A percentile compares a stretch with the other conserved stretches of the same genome.
Evolutionary conservation across 2,888 invertebrate species (phyloP).

Genomic region (Caenorhabditis imperialis): DNA sequence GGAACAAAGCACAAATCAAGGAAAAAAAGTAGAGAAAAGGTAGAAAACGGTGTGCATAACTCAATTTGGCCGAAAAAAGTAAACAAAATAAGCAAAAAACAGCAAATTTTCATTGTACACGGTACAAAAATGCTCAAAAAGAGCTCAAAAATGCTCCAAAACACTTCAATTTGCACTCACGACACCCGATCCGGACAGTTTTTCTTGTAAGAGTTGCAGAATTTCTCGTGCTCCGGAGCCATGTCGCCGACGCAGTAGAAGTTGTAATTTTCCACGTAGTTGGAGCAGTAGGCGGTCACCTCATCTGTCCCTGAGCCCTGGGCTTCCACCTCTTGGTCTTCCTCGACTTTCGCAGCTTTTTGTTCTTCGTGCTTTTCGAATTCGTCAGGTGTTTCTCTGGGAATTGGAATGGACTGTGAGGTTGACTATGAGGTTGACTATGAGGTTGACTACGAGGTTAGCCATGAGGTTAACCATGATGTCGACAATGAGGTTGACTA

Average conservation of each 20-base stretch:
- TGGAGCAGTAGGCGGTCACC: constrained; percentile 63
- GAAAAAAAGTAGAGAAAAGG: neutral
- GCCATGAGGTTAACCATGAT: too few relatives aligned
- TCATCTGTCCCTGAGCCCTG: constrained; percentile 36
- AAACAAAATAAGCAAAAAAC: neutral
- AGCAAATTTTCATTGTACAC: neutral
- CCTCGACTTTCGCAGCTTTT: constrained; percentile 8
- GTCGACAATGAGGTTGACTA: too few relatives aligned
- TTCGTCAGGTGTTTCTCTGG: constrained; percentile 41
- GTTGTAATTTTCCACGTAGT: constrained; percentile 69
- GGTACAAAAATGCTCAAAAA: neutral
- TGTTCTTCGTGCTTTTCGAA: constrained; percentile 16
- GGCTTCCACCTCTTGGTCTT: constrained; percentile 19
- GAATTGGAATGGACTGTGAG: too few relatives aligned
- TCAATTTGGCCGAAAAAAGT: neutral
- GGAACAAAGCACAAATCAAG: constrained; percentile 1
- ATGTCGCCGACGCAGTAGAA: constrained; percentile 67
- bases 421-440: too few relatives aligned
- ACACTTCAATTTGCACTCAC: constrained; percentile 31
- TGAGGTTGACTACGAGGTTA: too few relatives aligned
- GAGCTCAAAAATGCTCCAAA: constrained; percentile 8
- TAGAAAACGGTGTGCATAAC: neutral
- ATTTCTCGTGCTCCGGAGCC: constrained; percentile 59
- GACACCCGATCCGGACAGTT: constrained; percentile 66
- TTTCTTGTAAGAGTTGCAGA: constrained; percentile 65